Conservation (phyloP, 2,888 invertebrate genomes). For the Mimachlamys varia region DNA sequence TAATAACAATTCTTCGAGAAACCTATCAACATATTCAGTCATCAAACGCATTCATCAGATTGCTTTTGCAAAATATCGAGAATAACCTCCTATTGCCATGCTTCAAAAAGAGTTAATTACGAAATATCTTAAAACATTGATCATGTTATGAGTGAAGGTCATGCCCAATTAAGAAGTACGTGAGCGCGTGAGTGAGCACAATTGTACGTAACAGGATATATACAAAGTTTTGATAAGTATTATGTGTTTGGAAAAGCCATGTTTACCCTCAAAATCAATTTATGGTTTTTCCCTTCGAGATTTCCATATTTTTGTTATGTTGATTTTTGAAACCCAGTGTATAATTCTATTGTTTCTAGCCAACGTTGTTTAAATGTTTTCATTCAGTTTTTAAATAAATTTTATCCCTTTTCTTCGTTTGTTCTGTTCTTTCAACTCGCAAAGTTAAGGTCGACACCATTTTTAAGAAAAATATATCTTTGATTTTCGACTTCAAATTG, state of each 20-base stretch:
- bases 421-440: not conserved
- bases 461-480: no score
- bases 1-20: no score
- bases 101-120: no score
- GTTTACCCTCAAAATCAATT: not conserved
- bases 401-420: not conserved
- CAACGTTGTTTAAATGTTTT: constrained; percentile 11
- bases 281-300: constrained; percentile 18
- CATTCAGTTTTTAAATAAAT: constrained; percentile 16
- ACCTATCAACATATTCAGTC: no score
- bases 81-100: no score
- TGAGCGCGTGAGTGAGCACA: not conserved
- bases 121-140: no score
- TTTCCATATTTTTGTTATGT: constrained; percentile 34
- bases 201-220: not conserved
- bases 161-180: not conserved
- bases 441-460: no score
- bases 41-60: no score
- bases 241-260: constrained; percentile 22
- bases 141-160: not conserved
- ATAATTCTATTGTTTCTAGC: not conserved
- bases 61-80: no score
- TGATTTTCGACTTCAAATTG: no score
- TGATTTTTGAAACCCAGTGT: constrained; percentile 31
- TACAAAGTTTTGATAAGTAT: not conserved